Evolutionary conservation across 2,888 invertebrate species (phyloP), one percentile per base, ranked within the genome.

Genomic region (Drosophila cognata): DNA sequence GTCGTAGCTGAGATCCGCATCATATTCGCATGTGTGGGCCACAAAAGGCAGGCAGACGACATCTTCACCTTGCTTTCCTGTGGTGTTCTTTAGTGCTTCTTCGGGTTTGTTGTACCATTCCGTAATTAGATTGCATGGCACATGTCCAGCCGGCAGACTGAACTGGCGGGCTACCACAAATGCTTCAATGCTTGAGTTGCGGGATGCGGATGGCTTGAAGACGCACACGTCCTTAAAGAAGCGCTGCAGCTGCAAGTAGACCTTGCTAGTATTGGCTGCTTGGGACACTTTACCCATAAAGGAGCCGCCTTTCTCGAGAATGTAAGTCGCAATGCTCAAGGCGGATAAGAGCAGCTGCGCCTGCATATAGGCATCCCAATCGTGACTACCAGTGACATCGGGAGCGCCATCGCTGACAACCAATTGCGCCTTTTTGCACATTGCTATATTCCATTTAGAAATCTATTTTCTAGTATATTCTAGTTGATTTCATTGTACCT

Each of bases 331-430:
- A 75, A 99, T 99, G 92, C 99, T 99, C 33, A 99, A 93, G 2
- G 99, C 99, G 5, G 99, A 98, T 41, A 99, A 93, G 0, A 99
- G 93, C n/a, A 99, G 94, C 91, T 99, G 99, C 0, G 98, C 97
- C 92, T 99, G 99, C 70, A 99, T 96, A 92, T 98, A 99, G 93
- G 99, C 99, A 93, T 99, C 99, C 92, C 99, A 97, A 88, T 99
- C 98, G 93, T 99, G 99, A 10, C 99, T 94, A 2, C 99, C 99
- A 41, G 99, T 99, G 3, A 99, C 99, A 95, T 99, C 99, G 1
- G 99, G 99, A 1, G 99, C 99, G 41, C 99, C 99, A 94, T 99
- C 99, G 93, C 99, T 99, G 1, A 99, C 97, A 2, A 99, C 99
- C 66, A 99, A 94, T 92, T 99, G 98, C 6, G 99, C 98, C 83